Conservation (phyloP, 2,888 invertebrate species). For the Nyleta sp. region DNA sequence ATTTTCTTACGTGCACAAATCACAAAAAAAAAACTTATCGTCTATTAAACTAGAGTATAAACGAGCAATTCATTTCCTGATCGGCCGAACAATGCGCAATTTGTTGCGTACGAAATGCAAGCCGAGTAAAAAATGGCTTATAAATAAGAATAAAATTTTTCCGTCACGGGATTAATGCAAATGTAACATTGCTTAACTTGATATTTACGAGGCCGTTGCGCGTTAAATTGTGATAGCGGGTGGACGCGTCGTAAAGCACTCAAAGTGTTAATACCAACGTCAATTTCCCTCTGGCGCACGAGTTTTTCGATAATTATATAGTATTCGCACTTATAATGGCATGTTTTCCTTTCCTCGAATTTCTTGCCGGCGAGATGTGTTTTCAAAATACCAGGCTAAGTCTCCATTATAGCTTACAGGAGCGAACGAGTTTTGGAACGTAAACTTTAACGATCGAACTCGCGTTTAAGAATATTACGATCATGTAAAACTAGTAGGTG, state of each 20-base stretch:
- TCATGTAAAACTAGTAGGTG: slow-evolving; percentile 68
- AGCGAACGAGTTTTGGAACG: slow-evolving; percentile 65
- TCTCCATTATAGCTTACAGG: slow-evolving; percentile 60
- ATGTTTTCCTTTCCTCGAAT: slow-evolving; percentile 64
- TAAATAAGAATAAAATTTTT: slow-evolving; percentile 25
- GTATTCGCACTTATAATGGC: slow-evolving; percentile 58
- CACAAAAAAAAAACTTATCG: slow-evolving; percentile 4
- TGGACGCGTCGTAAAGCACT: slow-evolving; percentile 57
- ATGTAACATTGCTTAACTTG: slow-evolving; percentile 42
- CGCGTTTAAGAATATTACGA: slow-evolving; percentile 74
- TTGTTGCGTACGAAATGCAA: slow-evolving; percentile 17
- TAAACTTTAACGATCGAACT: slow-evolving; percentile 72
- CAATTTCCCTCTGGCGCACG: slow-evolving; percentile 57
- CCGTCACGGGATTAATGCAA: slow-evolving; percentile 31
- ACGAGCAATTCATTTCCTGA: slow-evolving; percentile 21
- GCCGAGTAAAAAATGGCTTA: slow-evolving; percentile 17
- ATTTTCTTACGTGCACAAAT: not conserved
- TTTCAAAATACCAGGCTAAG: slow-evolving; percentile 61
- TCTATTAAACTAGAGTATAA: slow-evolving; percentile 11
- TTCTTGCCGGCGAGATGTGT: slow-evolving; percentile 56
- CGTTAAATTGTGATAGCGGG: slow-evolving; percentile 52
- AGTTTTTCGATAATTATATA: slow-evolving; percentile 63
- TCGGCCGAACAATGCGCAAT: slow-evolving; percentile 18
- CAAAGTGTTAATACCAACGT: slow-evolving; percentile 59
- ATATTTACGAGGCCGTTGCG: slow-evolving; percentile 44